A percentile compares a stretch with the other conserved stretches of the same genome.
phyloP scores from a whole-genome alignment of 2,797 vertebrate genomes.

The Oophaga sylvatica region DNA sequence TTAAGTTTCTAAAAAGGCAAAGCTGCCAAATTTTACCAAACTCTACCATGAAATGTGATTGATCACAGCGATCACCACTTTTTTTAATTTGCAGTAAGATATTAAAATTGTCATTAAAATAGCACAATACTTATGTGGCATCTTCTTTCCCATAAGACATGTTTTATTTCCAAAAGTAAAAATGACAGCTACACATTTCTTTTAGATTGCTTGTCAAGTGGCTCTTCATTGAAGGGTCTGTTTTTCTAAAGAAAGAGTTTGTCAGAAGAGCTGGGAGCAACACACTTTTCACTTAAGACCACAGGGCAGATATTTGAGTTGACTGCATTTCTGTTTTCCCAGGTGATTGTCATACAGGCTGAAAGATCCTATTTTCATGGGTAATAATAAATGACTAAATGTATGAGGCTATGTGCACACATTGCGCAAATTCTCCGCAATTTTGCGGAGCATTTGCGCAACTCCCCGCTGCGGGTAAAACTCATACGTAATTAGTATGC shows the following conservation, averaged over 20 bases:
- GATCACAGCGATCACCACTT: neutral
- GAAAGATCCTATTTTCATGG: slow-evolving; percentile 51
- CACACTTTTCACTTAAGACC: slow-evolving; percentile 53
- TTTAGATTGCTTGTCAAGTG: slow-evolving; percentile 58
- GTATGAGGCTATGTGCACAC: neutral
- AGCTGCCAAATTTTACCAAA: neutral
- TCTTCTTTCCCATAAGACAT: neutral
- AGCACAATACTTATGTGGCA: neutral
- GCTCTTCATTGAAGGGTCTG: slow-evolving; percentile 52
- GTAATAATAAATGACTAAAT: neutral
- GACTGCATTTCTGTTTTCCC: slow-evolving; percentile 70
- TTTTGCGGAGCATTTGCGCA: too few species aligned
- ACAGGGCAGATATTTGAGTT: slow-evolving; percentile 53
- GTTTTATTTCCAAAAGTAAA: neutral
- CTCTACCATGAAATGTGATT: neutral
- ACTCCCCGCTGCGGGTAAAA: too few species aligned
- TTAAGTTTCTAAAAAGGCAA: neutral
- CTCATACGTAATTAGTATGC: too few species aligned
- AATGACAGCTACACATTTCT: slow-evolving; percentile 20
- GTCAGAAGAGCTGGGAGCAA: slow-evolving; percentile 62
- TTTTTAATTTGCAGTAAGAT: neutral
- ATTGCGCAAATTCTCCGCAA: too few species aligned
- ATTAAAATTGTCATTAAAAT: neutral
- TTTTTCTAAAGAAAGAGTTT: slow-evolving; percentile 49
- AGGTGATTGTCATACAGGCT: slow-evolving; percentile 70